Conservation (phyloP, 2,888 invertebrate species). For the Rhagonycha lutea region DNA sequence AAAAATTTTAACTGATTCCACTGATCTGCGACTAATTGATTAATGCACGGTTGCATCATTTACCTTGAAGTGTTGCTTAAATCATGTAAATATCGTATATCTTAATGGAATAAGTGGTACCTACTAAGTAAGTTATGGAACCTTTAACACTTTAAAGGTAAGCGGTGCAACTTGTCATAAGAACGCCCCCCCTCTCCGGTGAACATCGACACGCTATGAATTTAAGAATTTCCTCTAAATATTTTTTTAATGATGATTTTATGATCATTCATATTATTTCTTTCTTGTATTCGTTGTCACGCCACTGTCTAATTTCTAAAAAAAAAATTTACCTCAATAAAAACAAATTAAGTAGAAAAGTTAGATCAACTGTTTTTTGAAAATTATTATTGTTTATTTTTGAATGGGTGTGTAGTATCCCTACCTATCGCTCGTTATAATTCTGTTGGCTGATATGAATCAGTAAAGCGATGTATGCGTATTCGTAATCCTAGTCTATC, state of each 20-base stretch:
- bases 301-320: background rate
- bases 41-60: too few species aligned
- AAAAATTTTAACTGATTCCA: too few species aligned
- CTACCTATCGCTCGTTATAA: background rate
- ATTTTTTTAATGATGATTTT: background rate
- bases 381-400: background rate
- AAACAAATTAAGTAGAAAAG: background rate
- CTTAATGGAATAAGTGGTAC: too few species aligned
- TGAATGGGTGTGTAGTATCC: background rate
- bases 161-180: too few species aligned
- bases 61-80: too few species aligned
- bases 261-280: background rate
- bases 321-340: background rate
- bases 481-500: slow-evolving; percentile 1
- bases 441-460: slow-evolving; percentile 15
- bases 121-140: too few species aligned
- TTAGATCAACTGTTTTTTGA: background rate
- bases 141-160: too few species aligned
- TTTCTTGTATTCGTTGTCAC: background rate
- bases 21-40: too few species aligned
- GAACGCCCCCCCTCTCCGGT: too few species aligned
- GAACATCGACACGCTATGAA: too few species aligned
- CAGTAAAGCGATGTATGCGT: slow-evolving; percentile 16
- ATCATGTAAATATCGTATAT: too few species aligned
- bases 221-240: background rate